Evolutionary conservation across 2,888 invertebrate genomes (phyloP).

Genomic region (Aquatica leii): DNA sequence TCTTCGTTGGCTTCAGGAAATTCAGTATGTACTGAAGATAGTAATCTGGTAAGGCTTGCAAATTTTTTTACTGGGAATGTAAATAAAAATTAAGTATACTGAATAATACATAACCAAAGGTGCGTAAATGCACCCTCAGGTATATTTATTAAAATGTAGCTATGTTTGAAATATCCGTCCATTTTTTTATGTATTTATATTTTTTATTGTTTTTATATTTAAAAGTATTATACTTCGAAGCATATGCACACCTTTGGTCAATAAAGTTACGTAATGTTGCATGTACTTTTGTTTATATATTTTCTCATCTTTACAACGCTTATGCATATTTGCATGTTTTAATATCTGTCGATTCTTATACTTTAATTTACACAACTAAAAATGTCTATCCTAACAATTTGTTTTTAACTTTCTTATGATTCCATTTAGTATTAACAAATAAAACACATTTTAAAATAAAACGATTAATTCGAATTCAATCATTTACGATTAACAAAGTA

Average conservation of each 20-base stretch:
- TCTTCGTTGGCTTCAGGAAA: constrained; percentile 70
- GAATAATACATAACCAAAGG: constrained; percentile 10
- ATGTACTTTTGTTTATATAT: background rate
- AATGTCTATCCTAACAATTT: background rate
- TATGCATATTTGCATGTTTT: constrained; percentile 3
- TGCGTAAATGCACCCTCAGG: constrained; percentile 9
- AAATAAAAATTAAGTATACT: constrained; percentile 50
- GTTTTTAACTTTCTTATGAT: background rate
- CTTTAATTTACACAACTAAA: constrained; percentile 4
- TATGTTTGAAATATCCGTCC: constrained; percentile 5
- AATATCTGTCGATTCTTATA: background rate
- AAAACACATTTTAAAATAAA: background rate
- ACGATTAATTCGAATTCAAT: background rate
- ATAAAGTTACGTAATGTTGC: constrained; percentile 1
- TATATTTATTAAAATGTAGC: background rate
- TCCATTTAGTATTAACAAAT: background rate
- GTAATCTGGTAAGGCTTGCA: constrained; percentile 78
- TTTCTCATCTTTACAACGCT: background rate
- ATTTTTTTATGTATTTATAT: constrained; percentile 4
- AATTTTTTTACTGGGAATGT: constrained; percentile 58
- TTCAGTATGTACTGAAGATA: constrained; percentile 63
- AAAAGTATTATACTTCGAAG: constrained; percentile 4
- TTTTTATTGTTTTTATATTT: background rate
- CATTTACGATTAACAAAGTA: background rate
- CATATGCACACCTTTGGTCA: constrained; percentile 22